Evolutionary conservation across 2,113 vertebrate genomes (phyloP), one percentile per base, ranked within the genome.

Genomic region (Corythoichthys intestinalis): DNA sequence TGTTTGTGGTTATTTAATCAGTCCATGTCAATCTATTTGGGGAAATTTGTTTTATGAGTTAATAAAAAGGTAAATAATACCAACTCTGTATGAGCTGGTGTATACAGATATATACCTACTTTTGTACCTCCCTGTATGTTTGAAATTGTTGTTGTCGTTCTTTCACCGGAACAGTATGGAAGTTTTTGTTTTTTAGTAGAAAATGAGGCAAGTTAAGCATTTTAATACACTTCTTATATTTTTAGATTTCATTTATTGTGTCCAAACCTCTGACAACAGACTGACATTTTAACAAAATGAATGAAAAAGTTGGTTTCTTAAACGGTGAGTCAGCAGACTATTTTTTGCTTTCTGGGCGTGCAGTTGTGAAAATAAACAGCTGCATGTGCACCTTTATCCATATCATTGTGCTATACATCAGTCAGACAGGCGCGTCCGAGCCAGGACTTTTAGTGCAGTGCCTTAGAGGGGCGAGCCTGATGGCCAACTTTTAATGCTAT

Each of bases 351-450:
- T 54, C 9, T 54, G 53, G n/a, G 20, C 28, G 56, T 14, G 28
- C 56, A 57, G 2, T 57, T 28, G 34, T 57, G 34, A 57, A 14
- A 14, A 57, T 57, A 14, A 57, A 57, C 56, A 35, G 34, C 56
- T 57, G 56, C 56, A 37, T 57, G 56, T 35, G 34, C 56, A 57
- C n/a, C 9, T 56, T 47, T 37, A 37, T 58, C 56, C 34, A 37
- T 38, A 58, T 58, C 4, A 58, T 6, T 41, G 17, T 61, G 37
- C 38, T 44, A n/a, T 61, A 58, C 12, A 37, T 58, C 59, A 82
- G 62, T 74, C 74, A 71, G 77, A 78, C 82, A 86, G 84, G 78
- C 82, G 77, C 75, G 79, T 69, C 70, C 74, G 47, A 9, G 72
- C 70, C 67, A 68, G 78, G 71, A 70, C 77, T 74, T 47, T 60